These are phyloP conservation scores for Lysandra coridon DNA, from an alignment of 2,888 invertebrate genomes.

Conservation along the genomic window DNA sequence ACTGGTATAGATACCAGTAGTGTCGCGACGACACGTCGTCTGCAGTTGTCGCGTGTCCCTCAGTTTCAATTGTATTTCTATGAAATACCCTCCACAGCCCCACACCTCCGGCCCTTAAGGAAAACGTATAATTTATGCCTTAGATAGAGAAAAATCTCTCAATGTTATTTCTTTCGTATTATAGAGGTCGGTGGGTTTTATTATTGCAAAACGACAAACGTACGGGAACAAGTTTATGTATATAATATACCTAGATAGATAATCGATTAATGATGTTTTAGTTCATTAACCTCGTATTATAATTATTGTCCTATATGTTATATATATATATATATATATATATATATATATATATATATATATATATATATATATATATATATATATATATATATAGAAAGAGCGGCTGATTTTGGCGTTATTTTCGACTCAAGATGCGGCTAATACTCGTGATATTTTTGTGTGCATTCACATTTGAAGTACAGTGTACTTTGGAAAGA, in stretches of 20 bases:
- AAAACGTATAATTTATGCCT: too few species aligned
- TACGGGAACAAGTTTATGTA: neutral
- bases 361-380: neutral
- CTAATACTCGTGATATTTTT: neutral
- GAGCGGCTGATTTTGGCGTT: neutral
- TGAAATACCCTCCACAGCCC: too few species aligned
- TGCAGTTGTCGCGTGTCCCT: too few species aligned
- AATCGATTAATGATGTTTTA: neutral
- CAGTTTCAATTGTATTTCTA: too few species aligned
- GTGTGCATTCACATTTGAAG: neutral
- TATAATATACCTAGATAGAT: neutral
- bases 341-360: neutral
- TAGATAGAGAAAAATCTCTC: too few species aligned
- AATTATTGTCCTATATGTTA: neutral
- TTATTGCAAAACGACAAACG: neutral
- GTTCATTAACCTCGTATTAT: neutral
- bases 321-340: neutral
- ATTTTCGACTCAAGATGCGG: neutral
- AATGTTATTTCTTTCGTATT: too few species aligned
- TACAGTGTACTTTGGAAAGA: neutral
- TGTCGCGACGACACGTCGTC: too few species aligned
- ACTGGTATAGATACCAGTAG: too few species aligned
- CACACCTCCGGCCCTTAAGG: too few species aligned
- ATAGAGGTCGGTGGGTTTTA: neutral
- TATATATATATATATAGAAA: neutral